phyloP scores from a whole-genome alignment of 30 jellyfish, hydroid and myxozoan species.

The Chrysaora quinquecirrha region DNA sequence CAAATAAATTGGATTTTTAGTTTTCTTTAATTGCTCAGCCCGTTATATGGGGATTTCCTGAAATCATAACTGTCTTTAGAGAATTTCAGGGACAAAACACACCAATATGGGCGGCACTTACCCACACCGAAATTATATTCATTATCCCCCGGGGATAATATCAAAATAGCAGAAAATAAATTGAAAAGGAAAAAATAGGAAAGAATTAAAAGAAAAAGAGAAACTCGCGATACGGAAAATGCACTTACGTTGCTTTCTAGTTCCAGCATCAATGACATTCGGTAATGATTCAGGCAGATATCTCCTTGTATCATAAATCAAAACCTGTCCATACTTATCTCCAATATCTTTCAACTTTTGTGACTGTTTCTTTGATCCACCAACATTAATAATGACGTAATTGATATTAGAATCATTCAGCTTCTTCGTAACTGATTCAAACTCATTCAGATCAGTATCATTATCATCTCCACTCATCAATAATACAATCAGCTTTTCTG shows the following conservation, averaged over 20 bases:
- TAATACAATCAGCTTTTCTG: conserved; percentile 35
- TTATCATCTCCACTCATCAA: conserved; percentile 40
- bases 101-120: no score
- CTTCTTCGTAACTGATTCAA: background rate
- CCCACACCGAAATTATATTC: no score
- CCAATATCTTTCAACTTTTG: background rate
- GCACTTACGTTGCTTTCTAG: background rate
- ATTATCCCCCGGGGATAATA: no score
- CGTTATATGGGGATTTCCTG: no score
- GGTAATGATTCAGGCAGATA: conserved; percentile 44
- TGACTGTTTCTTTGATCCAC: conserved; percentile 12
- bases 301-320: background rate
- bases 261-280: conserved; percentile 3
- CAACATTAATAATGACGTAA: conserved; percentile 32
- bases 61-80: no score
- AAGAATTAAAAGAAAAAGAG: no score
- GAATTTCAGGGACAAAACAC: no score
- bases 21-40: no score
- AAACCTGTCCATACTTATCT: conserved; percentile 26
- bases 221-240: no score
- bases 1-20: no score
- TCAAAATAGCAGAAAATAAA: no score
- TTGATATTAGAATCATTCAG: conserved; percentile 28
- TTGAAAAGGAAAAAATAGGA: no score
- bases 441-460: background rate